These are phyloP conservation scores for Mayetiola destructor DNA, from an alignment of 2,888 invertebrate species.

Conservation along the genomic window DNA sequence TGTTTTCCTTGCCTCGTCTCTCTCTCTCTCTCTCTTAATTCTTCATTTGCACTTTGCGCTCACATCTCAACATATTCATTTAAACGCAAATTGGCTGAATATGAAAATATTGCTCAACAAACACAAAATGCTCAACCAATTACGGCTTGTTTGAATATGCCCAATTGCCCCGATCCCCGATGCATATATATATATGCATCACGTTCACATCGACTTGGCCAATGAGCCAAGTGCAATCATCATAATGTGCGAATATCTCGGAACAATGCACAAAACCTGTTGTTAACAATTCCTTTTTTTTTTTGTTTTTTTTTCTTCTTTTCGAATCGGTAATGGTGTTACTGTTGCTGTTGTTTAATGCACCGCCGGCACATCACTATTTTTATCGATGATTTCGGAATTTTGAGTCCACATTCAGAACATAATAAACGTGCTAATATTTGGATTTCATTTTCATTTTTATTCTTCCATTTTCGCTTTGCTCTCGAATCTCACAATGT, in stretches of 20 bases:
- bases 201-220: neutral
- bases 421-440: no score
- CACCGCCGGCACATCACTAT: neutral
- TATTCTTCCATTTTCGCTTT: no score
- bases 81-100: neutral
- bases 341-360: neutral
- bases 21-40: no score
- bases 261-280: no score
- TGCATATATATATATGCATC: neutral
- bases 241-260: neutral
- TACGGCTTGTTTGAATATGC: slow-evolving; percentile 1
- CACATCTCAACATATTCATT: no score
- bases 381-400: no score
- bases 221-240: neutral
- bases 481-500: no score
- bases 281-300: neutral
- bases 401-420: no score
- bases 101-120: neutral
- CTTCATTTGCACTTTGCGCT: neutral
- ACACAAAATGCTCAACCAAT: slow-evolving; percentile 6
- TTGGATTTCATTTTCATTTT: no score
- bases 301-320: neutral
- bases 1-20: neutral
- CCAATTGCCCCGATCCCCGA: no score
- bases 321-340: no score